Evolutionary conservation across 2,888 invertebrate species (phyloP), one percentile per base, ranked within the genome.

Genomic region (Trachelus troglodyta): DNA sequence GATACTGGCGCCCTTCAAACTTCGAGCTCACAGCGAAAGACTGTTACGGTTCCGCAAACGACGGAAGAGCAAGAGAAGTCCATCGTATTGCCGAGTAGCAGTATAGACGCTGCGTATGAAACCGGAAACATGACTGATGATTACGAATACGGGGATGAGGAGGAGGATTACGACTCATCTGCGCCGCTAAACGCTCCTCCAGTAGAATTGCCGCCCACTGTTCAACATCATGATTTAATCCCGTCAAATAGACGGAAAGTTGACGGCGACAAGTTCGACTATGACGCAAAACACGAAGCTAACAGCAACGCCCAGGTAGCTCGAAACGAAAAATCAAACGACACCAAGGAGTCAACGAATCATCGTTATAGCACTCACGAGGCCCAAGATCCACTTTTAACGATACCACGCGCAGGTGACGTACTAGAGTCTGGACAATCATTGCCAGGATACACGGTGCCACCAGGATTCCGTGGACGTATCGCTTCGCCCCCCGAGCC

Each of bases 391-490:
- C 77, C 78, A 4, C 74, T 79, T 12, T 74, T 75, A 71, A 73
- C 73, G 23, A 92, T 93, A 23, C 76, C 85, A 12, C 93, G 93
- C 82, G 93, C 93, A 83, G 94, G 93, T 75, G 94, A 93, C 87
- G 90, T 94, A 34, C 92, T 95, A 79, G 94, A 94, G 87, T 94
- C 95, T 1, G 96, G 95, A 23, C 93, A 95, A 85, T 90, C 93
- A 79, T 89, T 97, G 84, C 94, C 96, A 76, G 94, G 96, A 78
- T 94, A 95, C 90, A 93, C 93, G 84, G 93, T 97, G 90, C 94
- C 96, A 79, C 88, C 93, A 80, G 94, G 97, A 80, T 94, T 95
- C 77, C 93, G 96, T 76, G 95, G 95, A 75, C 94, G 94, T 77
- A 94, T 96, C 74, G 91, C 92, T 78, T 95, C 95, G 0, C 93